Base-by-base conservation (phyloP, 2,888 invertebrate species). In the Calephelis perditalis region DNA sequence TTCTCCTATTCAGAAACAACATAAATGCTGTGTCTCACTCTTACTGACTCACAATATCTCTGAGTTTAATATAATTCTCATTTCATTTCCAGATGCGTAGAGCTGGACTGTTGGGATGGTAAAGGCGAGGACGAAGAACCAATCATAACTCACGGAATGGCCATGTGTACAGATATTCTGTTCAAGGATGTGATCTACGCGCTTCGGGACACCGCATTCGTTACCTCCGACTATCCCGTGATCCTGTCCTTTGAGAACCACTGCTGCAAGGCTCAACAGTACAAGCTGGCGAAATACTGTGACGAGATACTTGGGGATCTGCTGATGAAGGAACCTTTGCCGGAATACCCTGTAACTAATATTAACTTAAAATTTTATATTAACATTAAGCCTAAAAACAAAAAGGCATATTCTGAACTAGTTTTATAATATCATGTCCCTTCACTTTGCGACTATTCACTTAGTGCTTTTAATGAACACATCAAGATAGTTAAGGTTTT, bases 241-340 rank as follows among this genome's bases (percentile, higher is more conserved):
- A 99, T 99, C 70, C 92, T 99, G 60, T 99, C 99, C 40, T 99
- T 99, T 82, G 99, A 99, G 91, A 99, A 99, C 92, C 99, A 99
- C 86, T 99, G 99, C 92, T 98, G 98, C 84, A 96, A 96, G 81
- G 96, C 95, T 45, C 99, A 99, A 89, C 99, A 99, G 90, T 96
- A 97, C 84, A 99, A 99, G 87, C 91, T 99, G 87, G 99, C 99
- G 61, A 98, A 98, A 86, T 99, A 99, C 87, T 99, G 99, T 90
- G 98, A 99, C 89, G 99, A 99, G 84, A 97, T 99, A 73, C 93
- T 99, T 59, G 94, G 95, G 36, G 99, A 99, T 80, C 87, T 98
- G 75, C 91, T 99, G 72, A 91, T 99, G 69, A 97, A 95, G 77
- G 97, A 98, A 79, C 94, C 96, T 0, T 78, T 99, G 67, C 94